Base-by-base conservation (phyloP, 2,113 vertebrate genomes). In the Columbina picui region DNA sequence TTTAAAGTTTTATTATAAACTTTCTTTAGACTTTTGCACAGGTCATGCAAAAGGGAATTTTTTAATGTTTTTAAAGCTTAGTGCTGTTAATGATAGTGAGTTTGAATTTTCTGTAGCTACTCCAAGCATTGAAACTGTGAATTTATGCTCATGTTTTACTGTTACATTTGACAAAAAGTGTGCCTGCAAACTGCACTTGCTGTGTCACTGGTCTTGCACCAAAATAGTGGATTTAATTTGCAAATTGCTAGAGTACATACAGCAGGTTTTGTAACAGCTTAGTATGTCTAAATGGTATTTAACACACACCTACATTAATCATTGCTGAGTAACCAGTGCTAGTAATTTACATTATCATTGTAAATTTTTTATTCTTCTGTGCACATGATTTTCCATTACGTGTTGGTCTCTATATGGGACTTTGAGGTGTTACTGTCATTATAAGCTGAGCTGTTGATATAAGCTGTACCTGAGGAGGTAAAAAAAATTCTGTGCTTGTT, bases 221-320 rank as follows among this genome's bases (percentile, higher is more conserved):
- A 75, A 68, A 92, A 86, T 12, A 84, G n/a, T 36, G 32, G 45
- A n/a, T 73, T 79, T 56, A 49, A 61, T 53, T 89, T 87, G 80
- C 27, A 36, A 77, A 70, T 73, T 50, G 38, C 76, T 84, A 32
- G 11, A 45, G 27, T 74, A 22, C 10, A n/a, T 53, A 21, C 25
- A 89, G 63, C 39, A 36, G 56, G 27, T 9, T 84, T 70, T 84
- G 17, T 61, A 53, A 25, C 26, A 77, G n/a, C 36, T 80, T 65
- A 32, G 14, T 30, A 5, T 49, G 30, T 92, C 26, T 9, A 45
- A 61, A 38, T n/a, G 39, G 14, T 55, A 23, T 78, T 60, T 76
- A 78, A 73, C 12, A 38, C 8, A 49, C 3, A 20, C 19, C 59
- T 27, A 0, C 6, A 4, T 85, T 53, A 73, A 52, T 79, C 53